phyloP scores from a whole-genome alignment of 1,140 invertebrate genomes.

The Conopomorpha cramerella region DNA sequence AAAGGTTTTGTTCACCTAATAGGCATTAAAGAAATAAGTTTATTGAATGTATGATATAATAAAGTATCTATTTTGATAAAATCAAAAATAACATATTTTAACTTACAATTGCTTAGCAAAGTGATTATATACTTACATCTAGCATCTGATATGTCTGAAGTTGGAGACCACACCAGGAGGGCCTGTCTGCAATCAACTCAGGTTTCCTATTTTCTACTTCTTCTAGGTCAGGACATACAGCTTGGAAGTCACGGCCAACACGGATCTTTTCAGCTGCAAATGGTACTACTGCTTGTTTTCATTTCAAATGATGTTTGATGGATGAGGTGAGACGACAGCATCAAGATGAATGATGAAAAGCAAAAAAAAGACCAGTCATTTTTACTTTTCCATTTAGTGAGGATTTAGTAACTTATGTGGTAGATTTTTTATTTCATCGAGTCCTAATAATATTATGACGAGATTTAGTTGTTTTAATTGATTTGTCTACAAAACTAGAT shows the following conservation, averaged over 20 bases:
- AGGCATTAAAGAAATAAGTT: too few species aligned
- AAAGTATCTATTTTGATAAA: too few species aligned
- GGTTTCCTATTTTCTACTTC: conserved; percentile 65
- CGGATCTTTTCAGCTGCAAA: conserved; percentile 89
- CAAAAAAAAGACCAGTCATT: conserved; percentile 48
- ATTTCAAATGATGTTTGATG: conserved; percentile 29
- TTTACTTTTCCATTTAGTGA: not conserved
- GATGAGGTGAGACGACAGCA: conserved; percentile 35
- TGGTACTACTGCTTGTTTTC: conserved; percentile 60
- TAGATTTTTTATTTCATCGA: not conserved
- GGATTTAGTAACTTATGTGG: conserved; percentile 1
- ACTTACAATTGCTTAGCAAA: too few species aligned
- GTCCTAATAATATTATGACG: too few species aligned
- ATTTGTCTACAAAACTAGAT: too few species aligned
- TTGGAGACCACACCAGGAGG: conserved; percentile 93
- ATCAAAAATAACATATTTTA: too few species aligned
- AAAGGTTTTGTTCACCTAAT: too few species aligned
- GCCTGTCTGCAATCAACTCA: conserved; percentile 76
- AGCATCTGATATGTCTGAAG: conserved; percentile 80
- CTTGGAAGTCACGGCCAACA: conserved; percentile 93
- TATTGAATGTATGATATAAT: too few species aligned
- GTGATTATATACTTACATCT: conserved; percentile 79
- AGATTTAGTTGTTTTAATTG: too few species aligned
- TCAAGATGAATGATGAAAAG: conserved; percentile 47
- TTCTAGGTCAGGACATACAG: conserved; percentile 80